Evolutionary conservation across 2,797 vertebrate species (phyloP).

Genomic region (Bovichtus variegatus): DNA sequence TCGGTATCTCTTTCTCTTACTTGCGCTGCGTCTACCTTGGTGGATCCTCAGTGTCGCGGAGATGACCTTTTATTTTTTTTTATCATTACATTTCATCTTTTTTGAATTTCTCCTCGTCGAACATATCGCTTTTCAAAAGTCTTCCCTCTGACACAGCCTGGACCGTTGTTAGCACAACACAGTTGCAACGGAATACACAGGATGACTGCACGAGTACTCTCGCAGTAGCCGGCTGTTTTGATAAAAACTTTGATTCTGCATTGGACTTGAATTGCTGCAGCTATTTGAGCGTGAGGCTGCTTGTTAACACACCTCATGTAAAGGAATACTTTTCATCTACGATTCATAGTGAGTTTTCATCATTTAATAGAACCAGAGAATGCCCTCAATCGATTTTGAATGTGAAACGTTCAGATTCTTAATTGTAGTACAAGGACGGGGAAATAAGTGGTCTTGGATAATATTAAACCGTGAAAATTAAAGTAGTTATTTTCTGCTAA

Average conservation of each 20-base stretch:
- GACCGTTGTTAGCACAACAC: background rate
- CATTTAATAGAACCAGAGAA: slow-evolving; percentile 10
- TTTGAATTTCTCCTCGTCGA: slow-evolving; percentile 28
- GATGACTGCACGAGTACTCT: background rate
- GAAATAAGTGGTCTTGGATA: slow-evolving; percentile 2
- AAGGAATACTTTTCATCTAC: background rate
- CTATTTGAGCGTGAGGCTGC: background rate
- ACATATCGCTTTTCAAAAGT: background rate
- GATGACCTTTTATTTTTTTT: slow-evolving; percentile 20
- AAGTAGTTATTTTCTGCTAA: slow-evolving; percentile 14
- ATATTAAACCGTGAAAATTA: slow-evolving; percentile 41
- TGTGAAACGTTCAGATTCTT: slow-evolving; percentile 10
- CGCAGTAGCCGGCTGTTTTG: slow-evolving; percentile 3
- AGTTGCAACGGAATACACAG: background rate
- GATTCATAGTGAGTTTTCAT: background rate
- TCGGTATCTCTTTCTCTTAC: slow-evolving; percentile 22
- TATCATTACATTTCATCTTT: slow-evolving; percentile 9
- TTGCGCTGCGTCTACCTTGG: background rate
- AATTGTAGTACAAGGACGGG: background rate
- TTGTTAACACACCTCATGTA: slow-evolving; percentile 12
- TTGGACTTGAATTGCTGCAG: slow-evolving; percentile 15
- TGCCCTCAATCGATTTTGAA: background rate
- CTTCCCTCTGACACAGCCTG: background rate
- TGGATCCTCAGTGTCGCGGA: slow-evolving; percentile 2
- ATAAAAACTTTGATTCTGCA: slow-evolving; percentile 30